Evolutionary conservation across 2,113 vertebrate genomes (phyloP).

Genomic region (Hypomesus transpacificus): DNA sequence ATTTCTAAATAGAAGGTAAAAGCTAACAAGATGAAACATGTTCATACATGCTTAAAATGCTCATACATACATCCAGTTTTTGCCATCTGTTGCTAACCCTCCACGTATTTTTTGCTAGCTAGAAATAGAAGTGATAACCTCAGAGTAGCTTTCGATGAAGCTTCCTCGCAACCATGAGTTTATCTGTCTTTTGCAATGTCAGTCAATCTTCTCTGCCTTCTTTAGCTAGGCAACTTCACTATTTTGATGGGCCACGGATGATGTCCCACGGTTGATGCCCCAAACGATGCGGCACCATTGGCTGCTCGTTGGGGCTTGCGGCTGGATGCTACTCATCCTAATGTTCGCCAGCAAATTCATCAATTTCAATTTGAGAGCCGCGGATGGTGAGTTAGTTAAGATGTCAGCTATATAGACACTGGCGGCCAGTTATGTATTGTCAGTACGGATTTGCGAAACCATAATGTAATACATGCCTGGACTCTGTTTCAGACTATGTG

Average conservation of each 20-base stretch:
- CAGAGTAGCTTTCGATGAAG: too few species aligned
- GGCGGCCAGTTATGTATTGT: background rate
- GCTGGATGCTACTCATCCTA: conserved; percentile 96
- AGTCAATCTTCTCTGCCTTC: background rate
- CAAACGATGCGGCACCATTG: conserved; percentile 94
- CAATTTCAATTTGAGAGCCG: conserved; percentile 80
- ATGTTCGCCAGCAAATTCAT: conserved; percentile 95
- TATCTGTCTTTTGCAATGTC: background rate
- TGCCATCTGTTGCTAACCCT: too few species aligned
- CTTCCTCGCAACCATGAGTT: too few species aligned
- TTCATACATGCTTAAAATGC: too few species aligned
- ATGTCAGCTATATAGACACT: background rate
- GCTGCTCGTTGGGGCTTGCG: conserved; percentile 92
- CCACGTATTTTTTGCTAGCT: too few species aligned
- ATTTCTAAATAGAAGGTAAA: too few species aligned
- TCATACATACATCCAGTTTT: too few species aligned
- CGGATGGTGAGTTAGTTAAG: conserved; percentile 77
- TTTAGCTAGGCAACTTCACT: background rate
- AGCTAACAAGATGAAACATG: too few species aligned
- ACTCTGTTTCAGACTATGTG: conserved; percentile 73
- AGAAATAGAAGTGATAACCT: too few species aligned
- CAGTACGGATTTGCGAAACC: background rate
- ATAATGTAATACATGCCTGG: background rate
- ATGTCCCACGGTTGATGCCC: conserved; percentile 45
- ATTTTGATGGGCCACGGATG: conserved; percentile 35